These are phyloP conservation scores for Sarcophaga bullata DNA, from an alignment of 1,140 invertebrate genomes.

Conservation along the genomic window DNA sequence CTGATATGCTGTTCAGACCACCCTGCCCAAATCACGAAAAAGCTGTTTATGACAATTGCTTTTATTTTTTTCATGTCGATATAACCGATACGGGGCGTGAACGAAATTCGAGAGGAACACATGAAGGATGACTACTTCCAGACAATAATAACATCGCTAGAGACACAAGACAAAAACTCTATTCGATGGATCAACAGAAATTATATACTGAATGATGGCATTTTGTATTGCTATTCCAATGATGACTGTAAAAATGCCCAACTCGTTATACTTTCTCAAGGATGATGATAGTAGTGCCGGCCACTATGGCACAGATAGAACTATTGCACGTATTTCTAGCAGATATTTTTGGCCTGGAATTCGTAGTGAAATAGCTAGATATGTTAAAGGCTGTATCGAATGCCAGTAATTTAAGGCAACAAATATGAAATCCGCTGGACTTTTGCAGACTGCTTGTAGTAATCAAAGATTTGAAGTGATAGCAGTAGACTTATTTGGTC, in stretches of 20 bases:
- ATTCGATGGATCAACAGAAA: conserved; percentile 48
- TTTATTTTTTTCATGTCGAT: too few species aligned
- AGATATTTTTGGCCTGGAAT: conserved; percentile 58
- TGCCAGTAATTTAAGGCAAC: conserved; percentile 52
- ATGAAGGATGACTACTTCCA: not conserved
- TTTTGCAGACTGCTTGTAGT: conserved; percentile 43
- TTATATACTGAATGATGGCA: conserved; percentile 51
- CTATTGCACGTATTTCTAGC: conserved; percentile 47
- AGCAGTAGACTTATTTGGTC: conserved; percentile 42
- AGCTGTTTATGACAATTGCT: too few species aligned
- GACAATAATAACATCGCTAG: not conserved
- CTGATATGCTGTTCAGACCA: conserved; percentile 7
- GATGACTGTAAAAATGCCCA: conserved; percentile 48
- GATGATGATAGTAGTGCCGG: conserved; percentile 46
- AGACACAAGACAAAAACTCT: conserved; percentile 25
- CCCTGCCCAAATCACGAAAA: not conserved
- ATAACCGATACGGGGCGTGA: not conserved
- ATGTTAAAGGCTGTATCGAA: conserved; percentile 44
- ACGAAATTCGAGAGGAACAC: not conserved
- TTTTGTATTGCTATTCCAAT: conserved; percentile 20
- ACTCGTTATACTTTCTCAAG: conserved; percentile 46
- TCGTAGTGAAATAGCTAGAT: conserved; percentile 46
- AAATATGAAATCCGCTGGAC: conserved; percentile 48
- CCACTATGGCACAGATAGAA: conserved; percentile 54
- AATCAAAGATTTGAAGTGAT: conserved; percentile 49